Conservation (phyloP, 2,113 vertebrate genomes). For the Xenopus borealis region DNA sequence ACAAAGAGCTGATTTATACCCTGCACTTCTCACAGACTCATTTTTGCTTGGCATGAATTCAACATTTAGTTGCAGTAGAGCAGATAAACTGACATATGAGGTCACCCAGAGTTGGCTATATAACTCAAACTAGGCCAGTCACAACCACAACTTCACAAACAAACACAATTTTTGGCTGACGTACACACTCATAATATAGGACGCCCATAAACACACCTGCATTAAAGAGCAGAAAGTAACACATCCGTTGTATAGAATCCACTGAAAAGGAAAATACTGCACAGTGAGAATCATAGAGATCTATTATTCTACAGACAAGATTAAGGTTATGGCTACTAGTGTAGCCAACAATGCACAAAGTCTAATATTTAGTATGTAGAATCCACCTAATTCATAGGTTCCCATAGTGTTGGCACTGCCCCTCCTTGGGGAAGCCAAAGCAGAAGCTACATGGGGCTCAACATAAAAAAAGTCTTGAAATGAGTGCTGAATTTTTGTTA, state of each 20-base stretch:
- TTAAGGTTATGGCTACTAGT: too few relatives aligned
- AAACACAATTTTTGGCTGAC: neutral
- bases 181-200: neutral
- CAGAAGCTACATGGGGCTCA: too few relatives aligned
- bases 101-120: neutral
- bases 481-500: too few relatives aligned
- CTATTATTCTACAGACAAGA: too few relatives aligned
- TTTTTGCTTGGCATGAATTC: neutral
- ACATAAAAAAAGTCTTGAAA: too few relatives aligned
- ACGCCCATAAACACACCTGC: neutral
- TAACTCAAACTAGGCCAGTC: neutral
- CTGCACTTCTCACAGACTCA: neutral
- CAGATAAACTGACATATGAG: neutral
- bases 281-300: neutral
- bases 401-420: too few relatives aligned
- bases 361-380: too few relatives aligned
- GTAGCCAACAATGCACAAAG: too few relatives aligned
- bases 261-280: neutral
- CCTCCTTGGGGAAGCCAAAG: too few relatives aligned
- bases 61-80: too few relatives aligned
- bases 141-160: conserved; percentile 7
- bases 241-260: neutral
- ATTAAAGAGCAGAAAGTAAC: neutral
- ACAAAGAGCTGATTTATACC: too few relatives aligned
- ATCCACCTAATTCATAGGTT: too few relatives aligned